Evolutionary conservation across 2,888 invertebrate species (phyloP).

Genomic region (Calameuta pallipes): DNA sequence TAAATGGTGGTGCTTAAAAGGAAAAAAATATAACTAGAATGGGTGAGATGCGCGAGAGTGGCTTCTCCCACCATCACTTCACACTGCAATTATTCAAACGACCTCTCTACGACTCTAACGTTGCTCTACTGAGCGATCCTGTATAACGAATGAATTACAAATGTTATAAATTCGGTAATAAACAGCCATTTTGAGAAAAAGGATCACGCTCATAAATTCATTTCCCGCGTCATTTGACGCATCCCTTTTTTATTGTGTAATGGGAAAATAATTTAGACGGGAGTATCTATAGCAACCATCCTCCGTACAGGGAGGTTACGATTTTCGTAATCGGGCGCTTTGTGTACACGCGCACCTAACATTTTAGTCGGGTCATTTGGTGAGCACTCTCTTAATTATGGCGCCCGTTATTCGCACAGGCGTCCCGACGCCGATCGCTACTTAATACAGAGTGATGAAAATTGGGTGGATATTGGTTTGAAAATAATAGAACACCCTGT

Average conservation of each 20-base stretch:
- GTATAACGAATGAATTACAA: constrained; percentile 24
- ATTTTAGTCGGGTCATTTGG: too few relatives aligned
- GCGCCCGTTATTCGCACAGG: too few relatives aligned
- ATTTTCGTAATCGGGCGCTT: neutral
- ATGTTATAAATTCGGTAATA: constrained; percentile 32
- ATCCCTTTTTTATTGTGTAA: neutral
- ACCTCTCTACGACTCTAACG: neutral
- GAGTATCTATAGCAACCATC: neutral
- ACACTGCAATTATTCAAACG: constrained; percentile 1
- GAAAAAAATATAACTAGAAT: neutral
- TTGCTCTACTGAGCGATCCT: neutral
- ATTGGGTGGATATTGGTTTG: constrained; percentile 10
- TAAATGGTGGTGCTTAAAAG: neutral
- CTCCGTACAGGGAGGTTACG: neutral
- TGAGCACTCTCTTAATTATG: too few relatives aligned
- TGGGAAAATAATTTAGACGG: neutral
- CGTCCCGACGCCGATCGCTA: too few relatives aligned
- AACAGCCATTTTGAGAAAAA: constrained; percentile 23
- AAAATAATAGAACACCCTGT: constrained; percentile 29
- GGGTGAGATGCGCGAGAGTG: neutral
- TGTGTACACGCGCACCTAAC: too few relatives aligned
- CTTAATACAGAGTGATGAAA: too few relatives aligned
- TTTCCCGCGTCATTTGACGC: constrained; percentile 17
- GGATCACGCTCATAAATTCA: constrained; percentile 29
- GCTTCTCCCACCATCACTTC: neutral